These are phyloP conservation scores for Acomys russatus DNA, from an alignment of 2,797 vertebrate species.

Conservation along the genomic window DNA sequence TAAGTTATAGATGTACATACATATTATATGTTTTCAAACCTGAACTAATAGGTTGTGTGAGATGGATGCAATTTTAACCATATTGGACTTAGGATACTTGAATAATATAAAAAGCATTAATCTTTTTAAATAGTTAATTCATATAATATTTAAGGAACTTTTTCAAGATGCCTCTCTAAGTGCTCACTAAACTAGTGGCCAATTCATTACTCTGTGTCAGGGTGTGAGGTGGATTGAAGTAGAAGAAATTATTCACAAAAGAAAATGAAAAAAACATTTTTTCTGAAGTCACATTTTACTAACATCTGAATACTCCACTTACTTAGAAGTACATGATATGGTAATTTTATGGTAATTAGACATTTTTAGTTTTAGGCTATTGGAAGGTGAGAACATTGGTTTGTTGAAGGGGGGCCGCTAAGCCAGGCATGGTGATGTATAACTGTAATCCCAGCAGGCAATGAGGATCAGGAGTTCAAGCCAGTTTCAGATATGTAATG, in stretches of 20 bases:
- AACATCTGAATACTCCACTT: constrained; percentile 30
- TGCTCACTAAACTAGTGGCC: neutral
- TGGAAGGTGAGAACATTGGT: neutral
- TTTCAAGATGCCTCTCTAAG: neutral
- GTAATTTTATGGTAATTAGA: constrained; percentile 37
- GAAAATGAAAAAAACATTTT: constrained; percentile 48
- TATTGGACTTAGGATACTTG: constrained; percentile 16
- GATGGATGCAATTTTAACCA: constrained; percentile 16
- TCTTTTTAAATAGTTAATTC: constrained; percentile 53
- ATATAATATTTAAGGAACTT: neutral
- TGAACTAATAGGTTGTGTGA: constrained; percentile 50
- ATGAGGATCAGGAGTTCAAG: neutral
- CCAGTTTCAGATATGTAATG: neutral
- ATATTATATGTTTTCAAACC: constrained; percentile 68
- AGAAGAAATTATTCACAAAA: neutral
- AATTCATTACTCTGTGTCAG: neutral
- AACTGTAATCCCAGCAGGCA: neutral
- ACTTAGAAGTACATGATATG: neutral
- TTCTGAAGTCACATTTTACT: constrained; percentile 5
- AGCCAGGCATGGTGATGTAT: neutral
- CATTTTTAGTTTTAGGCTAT: constrained; percentile 40
- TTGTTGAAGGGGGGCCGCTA: neutral
- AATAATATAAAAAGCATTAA: constrained; percentile 42
- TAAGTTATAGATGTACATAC: constrained; percentile 57
- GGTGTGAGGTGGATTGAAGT: neutral